These are phyloP conservation scores for Stichopus horrens DNA, from an alignment of 53 echinoderm and acorn worm genomes.

Conservation along the genomic window DNA sequence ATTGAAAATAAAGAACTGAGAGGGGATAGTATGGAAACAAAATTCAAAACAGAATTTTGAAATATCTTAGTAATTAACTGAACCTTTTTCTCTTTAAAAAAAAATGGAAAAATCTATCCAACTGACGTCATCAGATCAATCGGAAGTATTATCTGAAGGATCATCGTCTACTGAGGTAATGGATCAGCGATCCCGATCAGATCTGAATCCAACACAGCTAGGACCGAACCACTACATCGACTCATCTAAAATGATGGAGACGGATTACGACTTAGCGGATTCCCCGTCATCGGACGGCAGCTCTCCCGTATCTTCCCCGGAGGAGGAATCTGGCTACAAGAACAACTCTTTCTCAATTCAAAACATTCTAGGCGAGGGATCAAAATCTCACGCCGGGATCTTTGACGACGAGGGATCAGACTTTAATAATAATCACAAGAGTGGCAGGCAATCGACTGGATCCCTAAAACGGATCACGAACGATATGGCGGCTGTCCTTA, in stretches of 20 bases:
- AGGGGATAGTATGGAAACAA: too few relatives aligned
- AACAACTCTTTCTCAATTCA: slow-evolving; percentile 26
- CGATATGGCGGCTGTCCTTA: slow-evolving; percentile 17
- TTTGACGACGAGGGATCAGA: background rate
- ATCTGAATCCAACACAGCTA: background rate
- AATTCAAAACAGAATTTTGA: too few relatives aligned
- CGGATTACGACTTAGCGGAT: background rate
- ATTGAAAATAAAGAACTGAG: too few relatives aligned
- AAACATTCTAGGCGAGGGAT: slow-evolving; percentile 21
- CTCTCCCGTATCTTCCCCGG: slow-evolving; percentile 10
- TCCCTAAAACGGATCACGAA: background rate
- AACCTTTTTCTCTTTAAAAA: too few relatives aligned
- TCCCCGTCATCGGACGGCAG: slow-evolving; percentile 12
- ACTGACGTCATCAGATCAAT: background rate
- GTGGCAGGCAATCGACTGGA: slow-evolving; percentile 4
- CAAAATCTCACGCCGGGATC: background rate
- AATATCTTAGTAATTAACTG: too few relatives aligned
- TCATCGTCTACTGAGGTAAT: background rate
- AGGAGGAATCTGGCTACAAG: background rate
- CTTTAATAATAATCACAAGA: slow-evolving; percentile 17
- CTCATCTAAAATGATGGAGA: background rate
- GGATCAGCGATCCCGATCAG: slow-evolving; percentile 6
- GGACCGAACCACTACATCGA: background rate
- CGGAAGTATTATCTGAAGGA: background rate
- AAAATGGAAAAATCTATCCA: slow-evolving; percentile 1